Evolutionary conservation across 2,113 vertebrate genomes (phyloP).

Genomic region (Aegithalos caudatus): DNA sequence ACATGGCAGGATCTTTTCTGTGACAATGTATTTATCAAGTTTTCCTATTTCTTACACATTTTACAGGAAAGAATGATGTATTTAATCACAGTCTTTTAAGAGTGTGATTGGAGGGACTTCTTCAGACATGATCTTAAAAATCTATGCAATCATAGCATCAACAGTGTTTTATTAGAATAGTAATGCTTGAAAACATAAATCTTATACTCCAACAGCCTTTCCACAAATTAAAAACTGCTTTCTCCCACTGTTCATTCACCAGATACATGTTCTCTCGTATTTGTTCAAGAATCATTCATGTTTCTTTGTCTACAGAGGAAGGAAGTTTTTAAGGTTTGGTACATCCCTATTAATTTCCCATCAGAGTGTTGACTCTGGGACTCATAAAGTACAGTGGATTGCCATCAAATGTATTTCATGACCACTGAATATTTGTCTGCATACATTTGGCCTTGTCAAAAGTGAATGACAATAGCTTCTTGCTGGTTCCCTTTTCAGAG

Average conservation of each 20-base stretch:
- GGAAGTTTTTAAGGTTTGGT: not conserved
- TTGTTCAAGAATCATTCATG: not conserved
- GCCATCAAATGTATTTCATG: not conserved
- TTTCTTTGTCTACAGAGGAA: not conserved
- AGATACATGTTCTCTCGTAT: not conserved
- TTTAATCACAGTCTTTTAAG: not conserved
- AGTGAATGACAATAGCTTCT: not conserved
- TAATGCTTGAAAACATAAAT: not conserved
- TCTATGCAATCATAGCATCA: not conserved
- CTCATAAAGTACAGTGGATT: not conserved
- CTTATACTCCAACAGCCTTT: not conserved
- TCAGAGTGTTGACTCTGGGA: not conserved
- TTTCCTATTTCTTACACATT: not conserved
- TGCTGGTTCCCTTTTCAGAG: not conserved
- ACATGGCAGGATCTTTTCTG: not conserved
- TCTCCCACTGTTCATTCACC: not conserved
- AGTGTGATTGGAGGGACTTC: not conserved
- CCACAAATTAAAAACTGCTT: not conserved
- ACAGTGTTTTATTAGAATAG: not conserved
- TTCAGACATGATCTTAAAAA: not conserved
- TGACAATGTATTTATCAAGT: not conserved
- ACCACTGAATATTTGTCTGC: not conserved
- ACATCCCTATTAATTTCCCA: not conserved
- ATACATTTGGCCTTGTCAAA: not conserved
- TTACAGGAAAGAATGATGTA: not conserved